Evolutionary conservation across 2,113 vertebrate genomes (phyloP).

Genomic region (Chionomys nivalis): DNA sequence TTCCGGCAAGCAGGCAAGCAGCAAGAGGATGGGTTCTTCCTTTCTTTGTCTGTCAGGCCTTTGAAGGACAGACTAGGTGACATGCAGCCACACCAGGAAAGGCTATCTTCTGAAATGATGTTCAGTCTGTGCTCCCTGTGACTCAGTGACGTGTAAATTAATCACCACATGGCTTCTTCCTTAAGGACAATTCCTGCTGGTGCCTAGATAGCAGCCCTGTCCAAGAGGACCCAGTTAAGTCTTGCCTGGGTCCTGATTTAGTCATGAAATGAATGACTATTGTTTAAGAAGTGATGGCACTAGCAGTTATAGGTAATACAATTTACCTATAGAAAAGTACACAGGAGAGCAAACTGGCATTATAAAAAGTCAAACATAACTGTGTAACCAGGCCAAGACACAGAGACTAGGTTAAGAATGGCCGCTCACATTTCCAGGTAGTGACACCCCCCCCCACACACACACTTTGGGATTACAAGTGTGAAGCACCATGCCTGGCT

Average conservation of each 20-base stretch:
- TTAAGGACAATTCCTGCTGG: background rate
- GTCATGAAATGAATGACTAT: background rate
- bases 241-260: background rate
- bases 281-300: slow-evolving; percentile 26
- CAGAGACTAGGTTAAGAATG: background rate
- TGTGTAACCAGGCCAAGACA: background rate
- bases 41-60: background rate
- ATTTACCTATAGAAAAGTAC: slow-evolving; percentile 7
- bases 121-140: background rate
- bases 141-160: background rate
- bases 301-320: background rate
- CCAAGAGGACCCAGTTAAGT: background rate
- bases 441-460: background rate
- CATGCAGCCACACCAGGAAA: background rate
- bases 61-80: background rate
- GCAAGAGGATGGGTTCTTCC: background rate
- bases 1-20: background rate
- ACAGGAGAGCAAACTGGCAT: background rate
- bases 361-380: background rate
- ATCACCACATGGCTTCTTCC: background rate
- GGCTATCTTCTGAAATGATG: background rate
- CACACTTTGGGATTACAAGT: too few relatives aligned
- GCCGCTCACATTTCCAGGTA: background rate
- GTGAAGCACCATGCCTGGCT: background rate
- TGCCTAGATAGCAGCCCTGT: background rate